phyloP scores from a whole-genome alignment of 2,113 vertebrate genomes.

The Centropus bengalensis region DNA sequence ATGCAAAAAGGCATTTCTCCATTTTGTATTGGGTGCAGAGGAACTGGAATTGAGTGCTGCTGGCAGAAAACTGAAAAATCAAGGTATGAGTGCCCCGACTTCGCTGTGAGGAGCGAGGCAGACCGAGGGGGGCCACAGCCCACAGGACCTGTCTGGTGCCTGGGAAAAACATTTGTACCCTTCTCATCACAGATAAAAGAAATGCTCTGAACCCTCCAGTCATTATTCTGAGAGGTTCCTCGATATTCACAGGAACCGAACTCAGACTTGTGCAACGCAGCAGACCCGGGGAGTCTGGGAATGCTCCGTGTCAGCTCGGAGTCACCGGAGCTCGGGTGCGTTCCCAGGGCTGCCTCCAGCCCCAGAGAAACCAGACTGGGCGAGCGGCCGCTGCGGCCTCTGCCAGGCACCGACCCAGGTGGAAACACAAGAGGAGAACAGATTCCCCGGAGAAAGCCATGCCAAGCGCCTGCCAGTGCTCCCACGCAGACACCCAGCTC shows the following conservation, averaged over 20 bases:
- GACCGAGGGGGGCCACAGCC: background rate
- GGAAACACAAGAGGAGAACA: too few relatives aligned
- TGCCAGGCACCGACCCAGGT: fast-evolving
- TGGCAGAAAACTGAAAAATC: background rate
- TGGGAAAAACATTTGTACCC: fast-evolving
- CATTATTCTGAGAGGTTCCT: background rate
- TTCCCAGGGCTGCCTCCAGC: background rate
- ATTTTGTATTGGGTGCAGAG: background rate
- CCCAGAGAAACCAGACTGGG: background rate
- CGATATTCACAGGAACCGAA: fast-evolving
- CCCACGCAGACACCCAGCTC: fast-evolving
- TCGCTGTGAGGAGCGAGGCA: background rate
- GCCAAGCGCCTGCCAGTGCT: fast-evolving
- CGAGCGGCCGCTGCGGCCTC: fast-evolving
- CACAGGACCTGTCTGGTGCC: fast-evolving
- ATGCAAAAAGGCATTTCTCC: conserved; percentile 56
- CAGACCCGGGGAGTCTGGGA: fast-evolving
- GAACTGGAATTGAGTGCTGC: background rate
- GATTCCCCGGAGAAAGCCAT: fast-evolving
- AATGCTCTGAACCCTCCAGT: background rate
- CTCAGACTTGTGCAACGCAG: background rate
- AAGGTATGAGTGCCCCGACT: background rate
- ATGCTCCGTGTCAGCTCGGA: fast-evolving
- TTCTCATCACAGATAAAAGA: background rate
- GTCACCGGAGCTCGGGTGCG: fast-evolving